Evolutionary conservation across 2,888 invertebrate genomes (phyloP).

Genomic region (Parnassius apollo): DNA sequence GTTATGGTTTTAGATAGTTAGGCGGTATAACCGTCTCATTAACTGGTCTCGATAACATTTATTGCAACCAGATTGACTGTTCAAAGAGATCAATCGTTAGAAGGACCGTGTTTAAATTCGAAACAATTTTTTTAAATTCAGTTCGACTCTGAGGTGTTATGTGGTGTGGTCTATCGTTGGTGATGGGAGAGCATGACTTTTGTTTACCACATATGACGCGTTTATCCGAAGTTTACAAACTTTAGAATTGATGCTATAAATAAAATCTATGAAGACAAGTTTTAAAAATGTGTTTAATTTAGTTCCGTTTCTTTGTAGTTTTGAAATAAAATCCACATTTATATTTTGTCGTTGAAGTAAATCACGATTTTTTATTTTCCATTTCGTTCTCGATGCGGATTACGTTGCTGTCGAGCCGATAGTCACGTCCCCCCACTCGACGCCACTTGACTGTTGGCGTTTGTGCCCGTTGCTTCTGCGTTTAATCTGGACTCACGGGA

Average conservation of each 20-base stretch:
- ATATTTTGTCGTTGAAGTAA: constrained; percentile 19
- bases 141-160: no score
- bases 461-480: constrained; percentile 28
- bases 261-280: no score
- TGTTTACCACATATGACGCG: no score
- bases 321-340: constrained; percentile 4
- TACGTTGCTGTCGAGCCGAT: constrained; percentile 43
- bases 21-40: no score
- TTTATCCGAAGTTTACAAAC: no score
- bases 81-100: not conserved
- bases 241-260: no score
- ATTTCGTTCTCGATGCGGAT: constrained; percentile 36
- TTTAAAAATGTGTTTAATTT: not conserved
- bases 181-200: no score
- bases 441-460: constrained; percentile 50
- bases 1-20: no score
- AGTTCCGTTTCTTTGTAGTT: not conserved
- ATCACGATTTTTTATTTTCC: constrained; percentile 20
- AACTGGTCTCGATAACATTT: not conserved
- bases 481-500: constrained; percentile 23
- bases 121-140: no score
- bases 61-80: not conserved
- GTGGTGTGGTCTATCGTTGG: no score
- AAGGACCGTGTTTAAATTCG: no score
- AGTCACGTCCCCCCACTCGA: constrained; percentile 70